A percentile compares a stretch with the other conserved stretches of the same genome.
Conservation (phyloP, 2,888 invertebrate genomes). For the Malacosoma neustria region DNA sequence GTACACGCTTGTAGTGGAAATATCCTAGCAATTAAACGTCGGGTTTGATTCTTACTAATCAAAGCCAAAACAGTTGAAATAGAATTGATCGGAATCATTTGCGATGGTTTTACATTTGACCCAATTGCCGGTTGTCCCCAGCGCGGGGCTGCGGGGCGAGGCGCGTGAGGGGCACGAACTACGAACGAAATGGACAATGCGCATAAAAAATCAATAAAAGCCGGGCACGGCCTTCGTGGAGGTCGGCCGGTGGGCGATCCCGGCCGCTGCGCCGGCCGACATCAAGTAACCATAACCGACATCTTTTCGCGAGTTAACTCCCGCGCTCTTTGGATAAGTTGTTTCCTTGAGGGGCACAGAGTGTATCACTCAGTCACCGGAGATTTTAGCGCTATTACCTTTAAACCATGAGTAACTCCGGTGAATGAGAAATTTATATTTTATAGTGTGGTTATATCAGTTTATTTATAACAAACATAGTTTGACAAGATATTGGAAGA, state of each 20-base stretch:
- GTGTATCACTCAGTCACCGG: no score
- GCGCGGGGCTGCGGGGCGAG: neutral
- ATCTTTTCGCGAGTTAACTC: neutral
- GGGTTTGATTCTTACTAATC: neutral
- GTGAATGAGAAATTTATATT: no score
- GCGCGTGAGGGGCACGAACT: constrained; percentile 25
- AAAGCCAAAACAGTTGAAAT: neutral
- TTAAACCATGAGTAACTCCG: no score
- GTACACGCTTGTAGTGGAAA: no score
- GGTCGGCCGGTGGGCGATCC: constrained; percentile 50
- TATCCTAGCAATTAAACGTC: no score
- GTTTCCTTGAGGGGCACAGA: no score
- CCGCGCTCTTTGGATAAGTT: neutral
- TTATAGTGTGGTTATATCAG: no score
- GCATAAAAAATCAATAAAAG: constrained; percentile 72
- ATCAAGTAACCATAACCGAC: constrained; percentile 18
- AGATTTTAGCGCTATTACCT: no score
- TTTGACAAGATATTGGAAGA: no score
- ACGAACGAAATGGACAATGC: constrained; percentile 63
- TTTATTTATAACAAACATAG: no score
- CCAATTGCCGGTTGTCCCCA: neutral
- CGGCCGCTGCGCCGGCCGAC: constrained; percentile 29
- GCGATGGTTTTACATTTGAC: neutral
- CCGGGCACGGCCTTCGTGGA: constrained; percentile 64
- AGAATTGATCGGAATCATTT: neutral